phyloP scores from a whole-genome alignment of 2,888 invertebrate genomes.

The Ornithoptera priamus region DNA sequence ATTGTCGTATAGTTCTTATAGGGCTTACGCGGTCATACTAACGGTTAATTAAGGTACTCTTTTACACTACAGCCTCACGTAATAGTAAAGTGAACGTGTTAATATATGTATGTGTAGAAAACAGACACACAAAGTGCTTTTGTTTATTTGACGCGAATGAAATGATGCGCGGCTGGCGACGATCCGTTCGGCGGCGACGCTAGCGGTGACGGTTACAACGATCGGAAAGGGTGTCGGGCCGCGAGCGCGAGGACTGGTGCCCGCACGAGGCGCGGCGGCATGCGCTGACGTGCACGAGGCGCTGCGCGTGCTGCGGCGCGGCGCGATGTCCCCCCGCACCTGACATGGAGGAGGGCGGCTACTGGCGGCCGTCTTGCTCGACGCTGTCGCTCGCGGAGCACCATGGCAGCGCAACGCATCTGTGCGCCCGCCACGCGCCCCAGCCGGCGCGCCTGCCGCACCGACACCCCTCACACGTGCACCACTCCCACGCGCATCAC shows the following conservation, averaged over 20 bases:
- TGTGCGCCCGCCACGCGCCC: conserved; percentile 72
- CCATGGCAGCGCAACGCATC: conserved; percentile 71
- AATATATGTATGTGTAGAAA: conserved; percentile 10
- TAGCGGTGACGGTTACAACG: conserved; percentile 54
- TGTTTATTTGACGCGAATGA: conserved; percentile 54
- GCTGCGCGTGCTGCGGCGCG: conserved; percentile 78
- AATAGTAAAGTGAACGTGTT: neutral
- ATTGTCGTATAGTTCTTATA: neutral
- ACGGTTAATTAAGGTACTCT: neutral
- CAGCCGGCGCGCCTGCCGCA: conserved; percentile 65
- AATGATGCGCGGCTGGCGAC: conserved; percentile 68
- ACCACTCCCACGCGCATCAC: conserved; percentile 64
- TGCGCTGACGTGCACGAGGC: conserved; percentile 77
- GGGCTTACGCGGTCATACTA: neutral
- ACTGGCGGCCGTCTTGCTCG: conserved; percentile 77
- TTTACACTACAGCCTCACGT: neutral
- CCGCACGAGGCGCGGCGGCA: conserved; percentile 77
- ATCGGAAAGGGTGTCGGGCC: conserved; percentile 77
- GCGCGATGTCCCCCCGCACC: conserved; percentile 72
- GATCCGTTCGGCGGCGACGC: conserved; percentile 64
- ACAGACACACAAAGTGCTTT: conserved; percentile 35
- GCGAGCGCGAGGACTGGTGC: conserved; percentile 78
- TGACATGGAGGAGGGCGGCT: conserved; percentile 77
- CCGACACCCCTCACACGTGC: conserved; percentile 63
- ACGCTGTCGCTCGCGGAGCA: conserved; percentile 75